Evolutionary conservation across 2,113 vertebrate species (phyloP).

Genomic region (Porphyrio hochstetteri): DNA sequence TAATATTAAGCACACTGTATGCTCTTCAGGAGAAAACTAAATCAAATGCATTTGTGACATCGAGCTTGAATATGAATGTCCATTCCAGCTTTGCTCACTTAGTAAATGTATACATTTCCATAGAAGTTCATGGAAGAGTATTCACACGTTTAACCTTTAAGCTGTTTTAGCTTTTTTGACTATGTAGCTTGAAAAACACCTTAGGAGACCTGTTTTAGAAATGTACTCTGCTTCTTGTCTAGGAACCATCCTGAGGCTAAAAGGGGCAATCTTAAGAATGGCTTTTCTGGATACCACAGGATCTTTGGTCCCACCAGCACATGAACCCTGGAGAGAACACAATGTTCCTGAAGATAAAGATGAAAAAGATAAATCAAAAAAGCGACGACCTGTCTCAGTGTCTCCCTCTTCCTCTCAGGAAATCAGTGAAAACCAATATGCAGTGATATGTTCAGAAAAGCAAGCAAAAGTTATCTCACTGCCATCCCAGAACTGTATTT

Average conservation of each 20-base stretch:
- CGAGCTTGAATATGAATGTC: not conserved
- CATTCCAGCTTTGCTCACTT: not conserved
- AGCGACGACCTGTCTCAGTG: slow-evolving; percentile 92
- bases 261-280: slow-evolving; percentile 91
- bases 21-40: not conserved
- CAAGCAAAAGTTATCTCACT: slow-evolving; percentile 96
- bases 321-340: slow-evolving; percentile 91
- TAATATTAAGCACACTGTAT: not conserved
- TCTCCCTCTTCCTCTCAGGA: slow-evolving; percentile 96
- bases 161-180: not conserved
- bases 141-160: not conserved
- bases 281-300: slow-evolving; percentile 92
- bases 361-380: slow-evolving; percentile 89
- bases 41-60: not conserved
- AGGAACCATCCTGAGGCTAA: slow-evolving; percentile 93
- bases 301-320: slow-evolving; percentile 82
- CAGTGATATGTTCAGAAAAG: slow-evolving; percentile 98
- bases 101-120: not conserved
- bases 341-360: slow-evolving; percentile 91
- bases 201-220: not conserved
- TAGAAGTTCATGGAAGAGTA: not conserved
- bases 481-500: slow-evolving; percentile 93
- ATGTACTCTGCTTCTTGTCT: slow-evolving; percentile 16
- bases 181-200: not conserved
- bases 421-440: slow-evolving; percentile 92